Evolutionary conservation across 2,797 vertebrate species (phyloP).

Genomic region (Mus caroli): DNA sequence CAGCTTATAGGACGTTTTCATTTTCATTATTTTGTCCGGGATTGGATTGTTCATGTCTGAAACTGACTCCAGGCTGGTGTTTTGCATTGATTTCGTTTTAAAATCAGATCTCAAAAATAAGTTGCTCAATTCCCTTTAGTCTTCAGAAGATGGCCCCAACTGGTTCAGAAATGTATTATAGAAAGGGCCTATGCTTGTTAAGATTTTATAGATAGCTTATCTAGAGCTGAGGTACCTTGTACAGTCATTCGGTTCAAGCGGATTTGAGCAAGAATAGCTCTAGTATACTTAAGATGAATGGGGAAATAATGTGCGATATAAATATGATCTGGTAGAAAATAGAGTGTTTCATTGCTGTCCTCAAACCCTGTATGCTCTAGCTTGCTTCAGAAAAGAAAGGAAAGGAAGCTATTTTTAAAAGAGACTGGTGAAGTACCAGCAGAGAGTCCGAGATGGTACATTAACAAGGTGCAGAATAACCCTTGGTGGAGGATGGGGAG

Average conservation of each 20-base stretch:
- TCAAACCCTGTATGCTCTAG: background rate
- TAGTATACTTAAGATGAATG: background rate
- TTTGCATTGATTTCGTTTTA: background rate
- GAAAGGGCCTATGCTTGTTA: background rate
- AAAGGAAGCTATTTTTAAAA: conserved; percentile 22
- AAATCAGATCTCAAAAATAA: conserved; percentile 56
- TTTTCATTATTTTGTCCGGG: conserved; percentile 64
- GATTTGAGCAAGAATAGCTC: conserved; percentile 7
- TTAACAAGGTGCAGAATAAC: background rate
- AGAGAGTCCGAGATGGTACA: background rate
- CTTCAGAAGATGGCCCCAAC: conserved; percentile 16
- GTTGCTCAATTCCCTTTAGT: conserved; percentile 37
- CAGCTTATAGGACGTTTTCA: conserved; percentile 25
- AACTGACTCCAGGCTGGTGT: conserved; percentile 27
- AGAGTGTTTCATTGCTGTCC: background rate
- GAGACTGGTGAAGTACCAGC: background rate
- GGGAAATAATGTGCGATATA: conserved; percentile 19
- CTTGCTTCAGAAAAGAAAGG: background rate
- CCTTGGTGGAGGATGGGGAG: background rate
- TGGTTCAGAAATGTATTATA: conserved; percentile 25
- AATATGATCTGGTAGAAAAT: conserved; percentile 23
- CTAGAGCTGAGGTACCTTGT: background rate
- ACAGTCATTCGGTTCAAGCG: background rate
- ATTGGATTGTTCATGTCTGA: conserved; percentile 27
- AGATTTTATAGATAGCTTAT: conserved; percentile 18